Evolutionary conservation across 1,140 invertebrate species (phyloP), one percentile per base, ranked within the genome.

Genomic region (Microplitis mediator): DNA sequence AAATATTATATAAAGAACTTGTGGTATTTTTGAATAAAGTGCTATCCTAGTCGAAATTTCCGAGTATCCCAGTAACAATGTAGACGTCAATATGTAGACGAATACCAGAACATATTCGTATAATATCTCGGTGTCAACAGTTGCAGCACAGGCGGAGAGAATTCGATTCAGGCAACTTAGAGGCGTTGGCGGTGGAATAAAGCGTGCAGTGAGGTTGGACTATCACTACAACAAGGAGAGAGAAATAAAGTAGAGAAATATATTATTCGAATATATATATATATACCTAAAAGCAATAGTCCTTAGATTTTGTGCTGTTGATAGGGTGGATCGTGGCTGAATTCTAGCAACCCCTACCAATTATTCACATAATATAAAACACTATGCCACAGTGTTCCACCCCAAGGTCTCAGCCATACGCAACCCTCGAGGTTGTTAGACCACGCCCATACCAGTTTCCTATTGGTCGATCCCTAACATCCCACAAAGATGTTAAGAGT

Each of bases 311-410:
- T 45, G 23, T 5, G 13, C 9, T 67, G 72, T n/a, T 35, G 63
- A 52, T 62, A 63, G 67, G 62, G 75, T 71, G 65, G 69, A 50
- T 65, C 69, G 75, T 58, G 61, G 64, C 58, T 62, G 6, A 62
- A 66, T 45, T 66, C 32, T 58, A 72, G 23, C 65, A 50, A 73
- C 79, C 83, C 80, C 81, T 80, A 79, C 80, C 76, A 74, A 11
- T 45, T 63, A 56, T 69, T 62, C 34, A 74, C 76, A 74, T 76
- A 76, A 86, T 86, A 85, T 85, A 85, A 85, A 83, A 86, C 80
- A 86, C 80, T 81, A 82, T 85, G 81, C 81, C 81, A 85, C 82
- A 84, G 82, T 86, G 82, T 86, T 83, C 71, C 84, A 83, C 82
- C 83, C 81, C 81, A 74, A 65, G 72, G 60, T 72, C 69, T 74